Percentiles rank a stretch among this genome's conserved stretches.
phyloP scores from a whole-genome alignment of 2,888 invertebrate genomes.

The Orthonychiurus folsomi region DNA sequence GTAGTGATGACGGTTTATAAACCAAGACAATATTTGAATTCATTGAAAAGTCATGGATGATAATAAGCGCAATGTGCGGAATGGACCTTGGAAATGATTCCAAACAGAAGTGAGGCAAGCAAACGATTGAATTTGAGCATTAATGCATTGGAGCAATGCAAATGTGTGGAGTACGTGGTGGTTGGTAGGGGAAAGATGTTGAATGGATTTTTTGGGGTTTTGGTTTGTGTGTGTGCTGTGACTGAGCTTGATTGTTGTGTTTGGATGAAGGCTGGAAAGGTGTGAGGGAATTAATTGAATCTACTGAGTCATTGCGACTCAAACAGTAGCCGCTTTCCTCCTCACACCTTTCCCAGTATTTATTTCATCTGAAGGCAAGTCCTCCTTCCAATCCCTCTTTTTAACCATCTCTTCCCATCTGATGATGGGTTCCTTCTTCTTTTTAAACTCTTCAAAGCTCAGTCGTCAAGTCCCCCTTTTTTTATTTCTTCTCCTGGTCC shows the following conservation, averaged over 20 bases:
- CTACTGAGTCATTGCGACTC: constrained; percentile 36
- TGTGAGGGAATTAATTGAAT: constrained; percentile 40
- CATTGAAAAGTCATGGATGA: not conserved
- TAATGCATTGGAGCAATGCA: too few species aligned
- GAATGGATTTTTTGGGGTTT: too few species aligned
- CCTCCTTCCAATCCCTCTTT: too few species aligned
- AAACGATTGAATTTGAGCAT: not conserved
- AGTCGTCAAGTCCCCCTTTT: too few species aligned
- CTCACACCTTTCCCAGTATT: constrained; percentile 8
- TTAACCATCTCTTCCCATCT: not conserved
- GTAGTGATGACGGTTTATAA: too few species aligned
- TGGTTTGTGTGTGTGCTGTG: too few species aligned
- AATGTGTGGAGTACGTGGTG: too few species aligned
- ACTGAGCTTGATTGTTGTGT: not conserved
- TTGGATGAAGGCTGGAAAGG: constrained; percentile 19
- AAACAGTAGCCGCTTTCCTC: constrained; percentile 33
- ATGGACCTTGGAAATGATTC: not conserved
- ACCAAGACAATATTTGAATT: not conserved
- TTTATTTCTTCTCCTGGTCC: too few species aligned
- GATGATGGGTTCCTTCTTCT: not conserved
- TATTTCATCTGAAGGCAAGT: not conserved
- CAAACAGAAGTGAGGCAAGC: not conserved
- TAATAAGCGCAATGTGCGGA: too few species aligned
- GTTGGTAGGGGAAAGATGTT: too few species aligned
- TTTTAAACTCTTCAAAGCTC: not conserved